Conservation (phyloP, 1,140 invertebrate species). For the Microplitis mediator region DNA sequence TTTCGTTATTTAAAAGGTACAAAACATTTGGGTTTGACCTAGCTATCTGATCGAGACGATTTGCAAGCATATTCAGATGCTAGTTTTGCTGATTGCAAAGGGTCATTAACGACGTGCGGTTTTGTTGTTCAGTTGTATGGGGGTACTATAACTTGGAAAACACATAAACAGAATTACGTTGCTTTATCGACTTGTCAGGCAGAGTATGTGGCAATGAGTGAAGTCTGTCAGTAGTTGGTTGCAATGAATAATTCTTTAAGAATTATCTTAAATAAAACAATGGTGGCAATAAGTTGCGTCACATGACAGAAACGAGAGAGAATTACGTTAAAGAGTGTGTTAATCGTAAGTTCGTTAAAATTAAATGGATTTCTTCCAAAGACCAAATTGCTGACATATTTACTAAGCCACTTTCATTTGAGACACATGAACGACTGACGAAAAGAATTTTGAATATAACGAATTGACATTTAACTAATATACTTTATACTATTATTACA, state of each 20-base stretch:
- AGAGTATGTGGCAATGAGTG: slow-evolving; percentile 25
- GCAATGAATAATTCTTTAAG: slow-evolving; percentile 6
- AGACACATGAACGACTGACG: slow-evolving; percentile 5
- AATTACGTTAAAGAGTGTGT: slow-evolving; percentile 28
- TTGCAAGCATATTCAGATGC: slow-evolving; percentile 18
- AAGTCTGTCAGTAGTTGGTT: slow-evolving; percentile 13
- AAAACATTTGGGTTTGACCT: background rate
- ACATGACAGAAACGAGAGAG: slow-evolving; percentile 20
- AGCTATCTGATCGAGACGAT: background rate
- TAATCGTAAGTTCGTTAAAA: background rate
- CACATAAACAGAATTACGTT: slow-evolving; percentile 24
- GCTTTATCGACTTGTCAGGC: slow-evolving; percentile 27
- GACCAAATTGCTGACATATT: slow-evolving; percentile 22
- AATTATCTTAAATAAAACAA: slow-evolving; percentile 6
- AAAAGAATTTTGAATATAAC: slow-evolving; percentile 7
- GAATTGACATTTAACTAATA: background rate
- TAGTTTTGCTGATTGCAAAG: slow-evolving; percentile 24
- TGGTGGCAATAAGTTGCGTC: slow-evolving; percentile 14
- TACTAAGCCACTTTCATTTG: slow-evolving; percentile 19
- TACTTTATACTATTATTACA: no score
- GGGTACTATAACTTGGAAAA: slow-evolving; percentile 12
- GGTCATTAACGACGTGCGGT: slow-evolving; percentile 20
- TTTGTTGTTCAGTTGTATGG: slow-evolving; percentile 14
- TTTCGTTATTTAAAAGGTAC: slow-evolving; percentile 16
- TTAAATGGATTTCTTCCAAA: slow-evolving; percentile 20